Base-by-base conservation (phyloP, 2,888 invertebrate species). In the Chaetogeoica ovagalla region DNA sequence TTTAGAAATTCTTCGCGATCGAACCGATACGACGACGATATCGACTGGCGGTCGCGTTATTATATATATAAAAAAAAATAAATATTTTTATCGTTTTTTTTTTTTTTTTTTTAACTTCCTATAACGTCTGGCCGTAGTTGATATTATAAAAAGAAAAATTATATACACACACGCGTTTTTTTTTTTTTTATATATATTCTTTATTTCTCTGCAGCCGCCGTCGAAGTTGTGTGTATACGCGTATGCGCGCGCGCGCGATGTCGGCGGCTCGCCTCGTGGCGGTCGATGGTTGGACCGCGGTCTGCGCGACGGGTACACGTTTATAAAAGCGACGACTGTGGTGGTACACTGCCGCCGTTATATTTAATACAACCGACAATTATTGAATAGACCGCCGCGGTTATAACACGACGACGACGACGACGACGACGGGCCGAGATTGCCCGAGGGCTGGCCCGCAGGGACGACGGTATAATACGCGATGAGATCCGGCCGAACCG, bases 281-380 rank as follows among this genome's bases (percentile, higher is more conserved):
- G 30, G 30, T 30, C 2, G 30, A 30, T 4, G 30, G 30, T 30
- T 30, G 30, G 2, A 30, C 30, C 30, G 30, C 30, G 30, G 30
- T 4, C 30, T 30, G 30, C n/a, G 30, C 30, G 30, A 30, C 30
- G 30, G 4, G 2, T 30, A 30, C 30, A 4, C 30, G 30, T 4
- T 30, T n/a, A n/a, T n/a, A n/a, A n/a, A n/a, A n/a, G n/a, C n/a
- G n/a, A n/a, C n/a, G n/a, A n/a, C n/a, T n/a, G n/a, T n/a, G n/a
- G n/a, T n/a, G n/a, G n/a, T n/a, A n/a, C n/a, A n/a, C n/a, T n/a
- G n/a, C n/a, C n/a, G n/a, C n/a, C n/a, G n/a, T n/a, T n/a, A n/a
- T n/a, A n/a, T n/a, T n/a, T n/a, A n/a, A n/a, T 52, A 52, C 62
- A 77, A 77, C 77, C 77, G 69, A 63, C 77, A 77, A 77, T 77